Evolutionary conservation across 2,888 invertebrate species (phyloP), one percentile per base, ranked within the genome.

Genomic region (Proisotoma minuta): DNA sequence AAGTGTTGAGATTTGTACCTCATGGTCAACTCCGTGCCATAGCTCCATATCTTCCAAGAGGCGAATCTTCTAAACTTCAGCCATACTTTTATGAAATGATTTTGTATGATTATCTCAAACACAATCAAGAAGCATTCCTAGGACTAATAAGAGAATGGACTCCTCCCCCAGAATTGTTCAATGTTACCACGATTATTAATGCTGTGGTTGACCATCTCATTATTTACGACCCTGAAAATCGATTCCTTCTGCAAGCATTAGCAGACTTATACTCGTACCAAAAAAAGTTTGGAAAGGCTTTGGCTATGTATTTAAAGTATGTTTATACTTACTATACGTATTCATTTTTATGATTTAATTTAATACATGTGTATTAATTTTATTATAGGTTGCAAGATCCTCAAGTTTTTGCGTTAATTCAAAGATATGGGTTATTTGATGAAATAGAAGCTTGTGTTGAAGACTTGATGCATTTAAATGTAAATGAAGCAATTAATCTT

Each of bases 1-100:
- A 93, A 78, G 87, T 95, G 43, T 86, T 88, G 65, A 92, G 93
- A 79, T 97, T 97, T 80, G 88, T 88, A 10, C 84, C 85, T 73
- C 85, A 88, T 10, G 87, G 89, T 71, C 91, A 93, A 75, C 79
- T 96, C 22, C 81, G 89, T 75, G 85, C 88, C 10, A 84, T 91
- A 24, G 87, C 91, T 75, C 82, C 85, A 0, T 91, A 90, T 77
- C 83, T 94, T 63, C 93, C 93, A 1, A 83, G 86, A 69, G 80
- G 79, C 20, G 78, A 79, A 50, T 68, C 70, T 20, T 85, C 86
- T 59, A 84, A 85, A 62, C 80, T 94, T 54, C 87, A 87, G 77
- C 85, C 90, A 0, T 86, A 90, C 58, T 87, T 94, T 68, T 97
- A 97, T 77, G 96, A 97, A 79, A 87, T 94, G 85, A 91, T 97